Percentiles rank a stretch among this genome's conserved stretches.
Evolutionary conservation across 1,140 invertebrate genomes (phyloP).

Genomic region (Campoletis sonorensis): DNA sequence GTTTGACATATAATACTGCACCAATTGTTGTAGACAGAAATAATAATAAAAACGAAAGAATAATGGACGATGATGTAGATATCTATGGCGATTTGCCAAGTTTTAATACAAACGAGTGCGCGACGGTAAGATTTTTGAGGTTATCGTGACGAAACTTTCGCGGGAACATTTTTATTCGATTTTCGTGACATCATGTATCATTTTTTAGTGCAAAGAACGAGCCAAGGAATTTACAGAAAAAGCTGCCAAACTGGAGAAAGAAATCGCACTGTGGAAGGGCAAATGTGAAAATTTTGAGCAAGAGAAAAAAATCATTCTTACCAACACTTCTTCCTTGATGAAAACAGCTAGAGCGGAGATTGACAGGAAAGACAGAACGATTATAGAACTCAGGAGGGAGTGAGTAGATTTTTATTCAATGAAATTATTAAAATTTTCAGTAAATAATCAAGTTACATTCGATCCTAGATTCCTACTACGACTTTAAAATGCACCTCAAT

Average conservation of each 20-base stretch:
- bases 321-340: conserved; percentile 72
- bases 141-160: conserved; percentile 24
- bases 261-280: conserved; percentile 49
- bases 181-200: conserved; percentile 7
- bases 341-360: conserved; percentile 76
- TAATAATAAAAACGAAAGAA: conserved; percentile 44
- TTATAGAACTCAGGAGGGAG: conserved; percentile 67
- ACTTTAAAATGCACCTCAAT: no score
- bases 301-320: conserved; percentile 62
- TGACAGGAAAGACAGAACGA: conserved; percentile 71
- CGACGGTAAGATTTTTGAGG: conserved; percentile 53
- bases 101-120: conserved; percentile 44
- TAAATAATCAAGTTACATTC: no score
- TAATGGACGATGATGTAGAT: conserved; percentile 70
- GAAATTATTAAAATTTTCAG: no score
- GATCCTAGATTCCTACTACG: no score
- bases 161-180: conserved; percentile 12
- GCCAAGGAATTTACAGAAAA: conserved; percentile 49
- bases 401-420: no score
- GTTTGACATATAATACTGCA: not conserved
- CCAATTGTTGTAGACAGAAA: not conserved
- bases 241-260: conserved; percentile 53
- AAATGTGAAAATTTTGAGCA: conserved; percentile 56
- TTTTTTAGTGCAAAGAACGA: conserved; percentile 45
- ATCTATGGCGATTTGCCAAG: conserved; percentile 69